Percentiles rank a stretch among this genome's conserved stretches.
Evolutionary conservation across 2,888 invertebrate species (phyloP).

Genomic region (Conops quadrifasciatus): DNA sequence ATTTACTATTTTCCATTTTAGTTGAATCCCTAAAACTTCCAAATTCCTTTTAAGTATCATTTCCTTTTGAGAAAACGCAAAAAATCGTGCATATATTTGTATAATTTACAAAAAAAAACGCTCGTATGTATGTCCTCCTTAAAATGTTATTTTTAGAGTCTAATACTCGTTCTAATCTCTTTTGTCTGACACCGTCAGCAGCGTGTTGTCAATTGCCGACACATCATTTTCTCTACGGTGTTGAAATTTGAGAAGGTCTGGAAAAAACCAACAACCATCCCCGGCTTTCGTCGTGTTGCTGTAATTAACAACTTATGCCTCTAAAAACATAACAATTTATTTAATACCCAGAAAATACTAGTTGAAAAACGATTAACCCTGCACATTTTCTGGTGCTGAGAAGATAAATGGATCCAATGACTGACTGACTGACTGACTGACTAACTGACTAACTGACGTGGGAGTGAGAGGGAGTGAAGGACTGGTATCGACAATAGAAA

Average conservation of each 20-base stretch:
- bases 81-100: no score
- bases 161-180: not conserved
- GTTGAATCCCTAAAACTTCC: no score
- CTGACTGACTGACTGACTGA: not conserved
- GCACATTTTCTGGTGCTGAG: not conserved
- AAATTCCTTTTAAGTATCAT: no score
- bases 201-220: not conserved
- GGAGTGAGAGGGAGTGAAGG: not conserved
- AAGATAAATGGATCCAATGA: not conserved
- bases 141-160: not conserved
- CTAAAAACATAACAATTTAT: not conserved
- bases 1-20: no score
- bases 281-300: slow-evolving; percentile 16
- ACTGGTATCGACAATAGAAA: no score
- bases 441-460: not conserved
- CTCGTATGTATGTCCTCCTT: not conserved
- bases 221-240: not conserved
- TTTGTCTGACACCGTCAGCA: not conserved
- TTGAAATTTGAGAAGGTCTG: not conserved
- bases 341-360: slow-evolving; percentile 7
- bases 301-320: slow-evolving; percentile 38
- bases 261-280: not conserved
- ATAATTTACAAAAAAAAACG: not conserved
- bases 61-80: no score
- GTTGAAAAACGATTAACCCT: slow-evolving; percentile 11